Evolutionary conservation across 2,888 invertebrate species (phyloP).

Genomic region (Carterocephalus palaemon): DNA sequence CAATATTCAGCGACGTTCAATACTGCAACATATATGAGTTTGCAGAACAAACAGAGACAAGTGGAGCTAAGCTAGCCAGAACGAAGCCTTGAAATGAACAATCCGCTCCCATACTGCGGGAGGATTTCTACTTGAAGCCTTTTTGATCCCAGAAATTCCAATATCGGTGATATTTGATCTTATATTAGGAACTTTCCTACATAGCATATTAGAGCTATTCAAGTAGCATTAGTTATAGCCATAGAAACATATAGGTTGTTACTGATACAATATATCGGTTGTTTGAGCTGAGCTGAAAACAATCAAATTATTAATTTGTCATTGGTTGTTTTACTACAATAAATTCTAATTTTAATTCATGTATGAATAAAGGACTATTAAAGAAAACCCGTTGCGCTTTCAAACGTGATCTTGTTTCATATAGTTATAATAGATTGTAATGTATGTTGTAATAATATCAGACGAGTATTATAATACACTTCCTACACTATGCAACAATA

Average conservation of each 20-base stretch:
- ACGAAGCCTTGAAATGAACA: conserved; percentile 22
- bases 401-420: too few species aligned
- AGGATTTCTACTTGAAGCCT: conserved; percentile 20
- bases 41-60: conserved; percentile 20
- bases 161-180: conserved; percentile 19
- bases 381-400: too few species aligned
- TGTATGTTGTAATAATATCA: neutral
- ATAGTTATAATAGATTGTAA: neutral
- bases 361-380: too few species aligned
- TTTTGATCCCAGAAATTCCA: conserved; percentile 20
- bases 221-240: too few species aligned
- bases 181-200: neutral
- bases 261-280: too few species aligned
- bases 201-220: too few species aligned
- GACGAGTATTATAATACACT: conserved; percentile 8
- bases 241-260: too few species aligned
- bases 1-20: conserved; percentile 20
- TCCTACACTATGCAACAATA: too few species aligned
- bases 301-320: too few species aligned
- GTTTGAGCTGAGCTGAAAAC: too few species aligned
- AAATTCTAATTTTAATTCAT: too few species aligned
- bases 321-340: too few species aligned
- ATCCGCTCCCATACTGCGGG: conserved; percentile 8
- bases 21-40: conserved; percentile 22
- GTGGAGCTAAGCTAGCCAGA: conserved; percentile 16